phyloP scores from a whole-genome alignment of 1,140 invertebrate species.

The Bombus picipes region DNA sequence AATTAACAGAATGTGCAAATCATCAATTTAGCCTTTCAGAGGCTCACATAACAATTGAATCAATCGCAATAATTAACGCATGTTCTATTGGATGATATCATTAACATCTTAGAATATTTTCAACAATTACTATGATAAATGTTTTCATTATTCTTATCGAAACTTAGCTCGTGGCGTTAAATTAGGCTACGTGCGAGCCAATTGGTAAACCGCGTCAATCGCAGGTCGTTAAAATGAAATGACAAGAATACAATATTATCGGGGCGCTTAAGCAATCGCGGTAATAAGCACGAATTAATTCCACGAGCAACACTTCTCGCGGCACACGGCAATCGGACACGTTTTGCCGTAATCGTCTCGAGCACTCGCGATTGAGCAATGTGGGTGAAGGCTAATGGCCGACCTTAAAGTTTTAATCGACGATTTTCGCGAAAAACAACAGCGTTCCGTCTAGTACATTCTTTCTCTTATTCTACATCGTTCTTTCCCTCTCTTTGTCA shows the following conservation, averaged over 20 bases:
- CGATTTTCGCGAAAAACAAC: constrained; percentile 66
- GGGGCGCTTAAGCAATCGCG: constrained; percentile 32
- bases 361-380: constrained; percentile 60
- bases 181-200: background rate
- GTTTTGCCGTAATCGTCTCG: constrained; percentile 53
- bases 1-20: too few relatives aligned
- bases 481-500: background rate
- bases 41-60: too few relatives aligned
- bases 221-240: background rate
- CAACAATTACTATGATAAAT: too few relatives aligned
- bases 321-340: constrained; percentile 41
- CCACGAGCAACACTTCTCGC: constrained; percentile 51
- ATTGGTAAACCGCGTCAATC: constrained; percentile 18
- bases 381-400: constrained; percentile 77
- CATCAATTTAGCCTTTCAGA: too few relatives aligned
- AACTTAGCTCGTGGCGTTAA: too few relatives aligned
- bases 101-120: too few relatives aligned
- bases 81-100: too few relatives aligned
- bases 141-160: too few relatives aligned
- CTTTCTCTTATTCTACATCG: background rate
- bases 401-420: constrained; percentile 76
- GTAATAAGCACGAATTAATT: constrained; percentile 63
- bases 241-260: constrained; percentile 43
- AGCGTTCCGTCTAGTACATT: background rate
- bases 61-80: too few relatives aligned